These are phyloP conservation scores for Stictocephala bisonia DNA, from an alignment of 2,888 invertebrate species.

Conservation along the genomic window DNA sequence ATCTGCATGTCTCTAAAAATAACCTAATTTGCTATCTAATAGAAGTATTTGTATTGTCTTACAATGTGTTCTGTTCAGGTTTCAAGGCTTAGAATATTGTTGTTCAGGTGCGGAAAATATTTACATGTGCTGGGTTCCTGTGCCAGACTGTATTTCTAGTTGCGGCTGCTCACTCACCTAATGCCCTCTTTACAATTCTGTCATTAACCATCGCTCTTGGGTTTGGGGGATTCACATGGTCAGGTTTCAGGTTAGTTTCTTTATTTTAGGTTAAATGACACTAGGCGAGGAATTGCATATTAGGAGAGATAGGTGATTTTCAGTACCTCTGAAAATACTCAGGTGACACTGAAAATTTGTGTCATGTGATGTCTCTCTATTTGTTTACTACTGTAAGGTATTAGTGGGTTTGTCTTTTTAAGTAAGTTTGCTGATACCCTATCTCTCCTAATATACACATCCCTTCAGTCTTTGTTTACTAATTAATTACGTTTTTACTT, in stretches of 20 bases:
- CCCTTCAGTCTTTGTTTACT: too few species aligned
- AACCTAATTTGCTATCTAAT: neutral
- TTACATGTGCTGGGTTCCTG: constrained; percentile 67
- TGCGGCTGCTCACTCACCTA: constrained; percentile 65
- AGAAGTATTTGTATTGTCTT: neutral
- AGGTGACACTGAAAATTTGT: too few species aligned
- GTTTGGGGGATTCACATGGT: constrained; percentile 65
- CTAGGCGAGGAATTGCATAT: too few species aligned
- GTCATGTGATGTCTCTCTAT: too few species aligned
- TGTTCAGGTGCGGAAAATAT: constrained; percentile 65
- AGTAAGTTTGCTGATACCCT: too few species aligned
- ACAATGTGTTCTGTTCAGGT: neutral
- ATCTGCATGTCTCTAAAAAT: neutral
- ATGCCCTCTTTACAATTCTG: constrained; percentile 63
- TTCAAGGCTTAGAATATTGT: neutral
- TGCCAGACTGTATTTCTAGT: constrained; percentile 67
- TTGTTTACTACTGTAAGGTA: too few species aligned
- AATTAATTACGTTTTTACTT: too few species aligned
- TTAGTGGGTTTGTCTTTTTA: too few species aligned
- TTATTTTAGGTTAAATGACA: too few species aligned
- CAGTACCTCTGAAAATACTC: too few species aligned
- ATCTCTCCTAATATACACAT: too few species aligned
- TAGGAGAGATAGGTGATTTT: too few species aligned
- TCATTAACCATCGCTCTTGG: constrained; percentile 68
- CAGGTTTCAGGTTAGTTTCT: constrained; percentile 59